Evolutionary conservation across 2,888 invertebrate species (phyloP).

Genomic region (Mechanitis messenoides): DNA sequence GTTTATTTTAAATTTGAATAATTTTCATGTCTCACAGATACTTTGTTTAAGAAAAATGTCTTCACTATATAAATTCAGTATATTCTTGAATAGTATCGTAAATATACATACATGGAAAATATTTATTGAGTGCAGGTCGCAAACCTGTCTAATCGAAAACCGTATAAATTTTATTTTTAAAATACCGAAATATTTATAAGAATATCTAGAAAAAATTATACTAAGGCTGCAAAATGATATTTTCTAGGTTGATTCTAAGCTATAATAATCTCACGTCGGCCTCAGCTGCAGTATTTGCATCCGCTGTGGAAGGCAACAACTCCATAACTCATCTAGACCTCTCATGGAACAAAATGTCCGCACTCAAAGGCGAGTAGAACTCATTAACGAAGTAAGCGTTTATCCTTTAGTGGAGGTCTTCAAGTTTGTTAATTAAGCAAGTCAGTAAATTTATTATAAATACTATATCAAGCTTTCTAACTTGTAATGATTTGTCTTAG

Average conservation of each 20-base stretch:
- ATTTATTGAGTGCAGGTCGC: no score
- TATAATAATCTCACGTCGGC: slow-evolving; percentile 25
- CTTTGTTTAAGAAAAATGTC: no score
- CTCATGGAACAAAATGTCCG: slow-evolving; percentile 43
- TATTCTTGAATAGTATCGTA: no score
- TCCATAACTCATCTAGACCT: slow-evolving; percentile 42
- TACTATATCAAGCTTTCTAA: no score
- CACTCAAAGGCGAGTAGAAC: slow-evolving; percentile 25
- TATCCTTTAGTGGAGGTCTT: slow-evolving; percentile 21
- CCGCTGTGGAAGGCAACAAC: slow-evolving; percentile 33
- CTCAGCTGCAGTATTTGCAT: slow-evolving; percentile 23
- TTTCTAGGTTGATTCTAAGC: slow-evolving; percentile 28
- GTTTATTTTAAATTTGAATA: no score
- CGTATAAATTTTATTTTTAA: neutral
- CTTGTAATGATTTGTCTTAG: no score
- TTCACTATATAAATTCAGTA: no score
- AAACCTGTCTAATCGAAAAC: no score
- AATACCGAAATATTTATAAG: neutral
- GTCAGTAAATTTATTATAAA: neutral
- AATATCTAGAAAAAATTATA: neutral
- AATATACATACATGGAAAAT: no score
- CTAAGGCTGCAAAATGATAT: slow-evolving; percentile 2
- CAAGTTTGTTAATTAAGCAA: slow-evolving; percentile 19
- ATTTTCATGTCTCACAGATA: no score
- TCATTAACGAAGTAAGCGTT: slow-evolving; percentile 22